Base-by-base conservation (phyloP, 2,113 vertebrate genomes). In the Lampris incognitus region DNA sequence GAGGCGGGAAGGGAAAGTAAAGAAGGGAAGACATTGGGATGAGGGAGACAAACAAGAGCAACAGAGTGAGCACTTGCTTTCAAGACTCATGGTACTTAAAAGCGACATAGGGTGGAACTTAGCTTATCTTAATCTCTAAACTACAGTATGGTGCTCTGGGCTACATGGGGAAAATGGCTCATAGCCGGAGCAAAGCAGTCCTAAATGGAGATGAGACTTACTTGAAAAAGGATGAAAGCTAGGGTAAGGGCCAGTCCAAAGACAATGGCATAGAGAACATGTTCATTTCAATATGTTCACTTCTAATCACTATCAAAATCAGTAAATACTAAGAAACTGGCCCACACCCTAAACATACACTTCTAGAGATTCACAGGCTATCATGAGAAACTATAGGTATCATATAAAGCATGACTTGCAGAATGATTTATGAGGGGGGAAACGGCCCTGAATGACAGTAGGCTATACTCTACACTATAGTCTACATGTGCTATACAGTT, bases 111-210 rank as follows among this genome's bases (percentile, higher is more conserved):
- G 38, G 4, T 13, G 6, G 5, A 74, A 37, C 52, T 79, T 67
- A 67, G 8, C 63, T 76, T 81, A 58, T 6, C 64, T 8, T 50
- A 9, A 46, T 52, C 51, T 55, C 38, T 60, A 36, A 8, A 46
- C 1, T 61, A 72, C 1, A 1, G 11, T 2, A 72, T 79, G 67
- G 50, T 1, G 66, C 65, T 76, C 72, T 3, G 55, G 52, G 60
- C 39, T 68, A 49, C 24, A 24, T 61, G 51, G 13, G 58, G 74
- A 36, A 40, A 11, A 69, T 11, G 57, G 50, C 24, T 72, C n/a
- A 55, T 79, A 52, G 74, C 42, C 55, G 69, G 52, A 84, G 55
- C 56, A 40, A 88, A 79, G 79, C 83, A 70, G 78, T 66, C 52
- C 71, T 78, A 44, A 62, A 86, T 63, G 73, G 67, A 73, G 41